Percentiles rank a stretch among this genome's conserved stretches.
These are phyloP conservation scores for Malaclemys terrapin DNA, from an alignment of 2,113 vertebrate genomes.

Conservation along the genomic window DNA sequence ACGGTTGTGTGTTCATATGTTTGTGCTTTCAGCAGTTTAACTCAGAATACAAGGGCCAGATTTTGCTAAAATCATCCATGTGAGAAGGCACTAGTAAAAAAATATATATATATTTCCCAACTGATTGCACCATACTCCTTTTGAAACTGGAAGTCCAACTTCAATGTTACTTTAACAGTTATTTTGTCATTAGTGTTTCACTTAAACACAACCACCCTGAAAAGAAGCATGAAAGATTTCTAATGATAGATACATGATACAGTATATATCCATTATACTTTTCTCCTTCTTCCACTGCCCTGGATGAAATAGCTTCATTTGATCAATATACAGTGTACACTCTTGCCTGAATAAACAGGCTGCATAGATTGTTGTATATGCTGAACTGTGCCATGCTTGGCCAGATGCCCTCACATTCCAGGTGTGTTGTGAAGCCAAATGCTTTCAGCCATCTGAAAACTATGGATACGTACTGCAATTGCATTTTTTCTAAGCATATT, in stretches of 20 bases:
- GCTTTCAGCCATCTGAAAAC: not conserved
- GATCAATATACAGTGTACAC: not conserved
- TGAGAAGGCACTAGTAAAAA: constrained; percentile 30
- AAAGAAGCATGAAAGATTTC: constrained; percentile 26
- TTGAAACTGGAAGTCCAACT: constrained; percentile 60
- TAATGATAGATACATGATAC: not conserved
- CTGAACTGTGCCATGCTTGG: not conserved
- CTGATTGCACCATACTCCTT: constrained; percentile 33
- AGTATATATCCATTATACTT: not conserved
- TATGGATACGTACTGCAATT: not conserved
- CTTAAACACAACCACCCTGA: constrained; percentile 19
- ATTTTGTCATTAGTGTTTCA: constrained; percentile 53
- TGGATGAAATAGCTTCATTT: constrained; percentile 1
- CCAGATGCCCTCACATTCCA: not conserved
- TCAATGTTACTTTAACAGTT: constrained; percentile 52
- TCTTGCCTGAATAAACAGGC: not conserved
- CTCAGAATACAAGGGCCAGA: constrained; percentile 19
- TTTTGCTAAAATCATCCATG: not conserved
- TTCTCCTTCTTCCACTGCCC: constrained; percentile 21
- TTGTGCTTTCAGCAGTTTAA: constrained; percentile 43
- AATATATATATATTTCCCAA: constrained; percentile 4
- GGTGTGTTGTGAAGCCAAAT: constrained; percentile 6
- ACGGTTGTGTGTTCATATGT: not conserved
- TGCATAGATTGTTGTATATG: not conserved
- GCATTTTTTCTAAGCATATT: not conserved